Percentiles rank a stretch among this genome's conserved stretches.
These are phyloP conservation scores for Teinopalpus imperialis DNA, from an alignment of 2,888 invertebrate genomes.

Conservation along the genomic window DNA sequence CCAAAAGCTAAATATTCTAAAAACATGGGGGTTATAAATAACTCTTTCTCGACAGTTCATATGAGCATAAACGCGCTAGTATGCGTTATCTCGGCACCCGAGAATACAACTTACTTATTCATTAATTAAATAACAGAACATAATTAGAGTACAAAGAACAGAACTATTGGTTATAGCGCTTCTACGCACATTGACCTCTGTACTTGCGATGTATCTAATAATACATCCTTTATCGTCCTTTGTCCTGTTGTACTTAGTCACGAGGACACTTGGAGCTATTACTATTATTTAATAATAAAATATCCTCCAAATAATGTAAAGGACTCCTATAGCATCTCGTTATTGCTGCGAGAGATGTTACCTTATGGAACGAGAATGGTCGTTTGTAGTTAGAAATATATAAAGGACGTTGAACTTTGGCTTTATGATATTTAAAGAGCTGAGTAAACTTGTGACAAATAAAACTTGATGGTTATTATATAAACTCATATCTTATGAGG, in stretches of 20 bases:
- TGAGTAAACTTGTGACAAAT: background rate
- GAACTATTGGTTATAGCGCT: constrained; percentile 53
- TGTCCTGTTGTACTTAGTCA: constrained; percentile 42
- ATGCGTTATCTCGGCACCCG: constrained; percentile 29
- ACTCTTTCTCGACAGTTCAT: constrained; percentile 23
- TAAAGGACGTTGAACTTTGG: background rate
- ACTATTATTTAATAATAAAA: constrained; percentile 4
- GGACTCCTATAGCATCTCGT: background rate
- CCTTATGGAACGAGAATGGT: background rate
- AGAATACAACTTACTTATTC: constrained; percentile 48
- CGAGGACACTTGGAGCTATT: constrained; percentile 28
- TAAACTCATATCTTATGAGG: background rate
- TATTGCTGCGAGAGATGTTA: background rate
- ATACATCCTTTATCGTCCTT: constrained; percentile 57
- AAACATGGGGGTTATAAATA: constrained; percentile 23
- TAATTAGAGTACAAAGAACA: constrained; percentile 46
- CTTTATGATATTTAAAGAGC: background rate
- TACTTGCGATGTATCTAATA: constrained; percentile 60
- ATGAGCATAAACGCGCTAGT: constrained; percentile 17
- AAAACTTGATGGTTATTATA: background rate
- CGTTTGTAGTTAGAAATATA: background rate
- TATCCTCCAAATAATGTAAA: too few species aligned
- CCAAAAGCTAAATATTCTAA: too few species aligned
- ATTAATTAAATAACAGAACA: constrained; percentile 59
- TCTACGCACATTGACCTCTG: constrained; percentile 58